A percentile compares a stretch with the other conserved stretches of the same genome.
phyloP scores from a whole-genome alignment of 1,140 invertebrate genomes.

The Sycobia sp. region DNA sequence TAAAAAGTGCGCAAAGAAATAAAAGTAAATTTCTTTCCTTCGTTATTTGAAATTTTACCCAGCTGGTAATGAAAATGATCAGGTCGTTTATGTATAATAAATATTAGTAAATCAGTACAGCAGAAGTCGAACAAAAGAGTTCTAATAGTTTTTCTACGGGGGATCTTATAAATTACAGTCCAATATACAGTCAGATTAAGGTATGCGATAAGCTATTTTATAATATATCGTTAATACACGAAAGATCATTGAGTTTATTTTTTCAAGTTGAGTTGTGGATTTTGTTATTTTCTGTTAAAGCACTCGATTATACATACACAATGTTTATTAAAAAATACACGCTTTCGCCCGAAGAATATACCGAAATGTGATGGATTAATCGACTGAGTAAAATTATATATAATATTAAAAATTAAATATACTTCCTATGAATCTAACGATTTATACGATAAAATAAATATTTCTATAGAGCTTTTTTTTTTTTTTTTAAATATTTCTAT shows the following conservation, averaged over 20 bases:
- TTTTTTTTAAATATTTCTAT: no score
- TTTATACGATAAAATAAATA: no score
- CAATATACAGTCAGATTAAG: slow-evolving; percentile 23
- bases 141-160: slow-evolving; percentile 20
- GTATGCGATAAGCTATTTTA: slow-evolving; percentile 7
- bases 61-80: slow-evolving; percentile 1
- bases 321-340: no score
- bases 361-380: no score
- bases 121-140: not conserved
- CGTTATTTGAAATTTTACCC: slow-evolving; percentile 1
- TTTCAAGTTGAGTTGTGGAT: not conserved
- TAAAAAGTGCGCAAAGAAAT: no score
- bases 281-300: not conserved
- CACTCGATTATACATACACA: no score
- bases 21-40: no score
- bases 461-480: no score
- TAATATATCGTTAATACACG: slow-evolving; percentile 10
- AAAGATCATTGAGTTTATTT: slow-evolving; percentile 19
- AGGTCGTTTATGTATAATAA: not conserved
- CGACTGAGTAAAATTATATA: no score
- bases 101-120: slow-evolving; percentile 9
- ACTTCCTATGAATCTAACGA: no score
- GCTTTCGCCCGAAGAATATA: no score
- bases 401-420: no score
- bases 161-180: slow-evolving; percentile 12